Percentiles rank a stretch among this genome's conserved stretches.
These are phyloP conservation scores for Nothobranchius furzeri DNA, from an alignment of 2,113 vertebrate species.

Conservation along the genomic window DNA sequence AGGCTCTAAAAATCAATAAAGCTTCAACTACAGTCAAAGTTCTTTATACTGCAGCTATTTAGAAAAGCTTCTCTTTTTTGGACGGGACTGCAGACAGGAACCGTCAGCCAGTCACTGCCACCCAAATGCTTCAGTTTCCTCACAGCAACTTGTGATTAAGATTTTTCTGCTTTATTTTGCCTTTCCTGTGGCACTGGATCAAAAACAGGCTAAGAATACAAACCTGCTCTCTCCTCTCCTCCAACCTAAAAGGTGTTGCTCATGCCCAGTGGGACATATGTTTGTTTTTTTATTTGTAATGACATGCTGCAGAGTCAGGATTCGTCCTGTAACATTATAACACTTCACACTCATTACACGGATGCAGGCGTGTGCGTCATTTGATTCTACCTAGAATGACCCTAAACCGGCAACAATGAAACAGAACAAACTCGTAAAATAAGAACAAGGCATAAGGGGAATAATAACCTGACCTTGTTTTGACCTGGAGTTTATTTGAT, in stretches of 20 bases:
- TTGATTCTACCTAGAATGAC: not conserved
- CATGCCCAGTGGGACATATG: not conserved
- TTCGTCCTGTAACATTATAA: not conserved
- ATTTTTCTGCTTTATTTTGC: conserved; percentile 9
- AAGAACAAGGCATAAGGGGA: not conserved
- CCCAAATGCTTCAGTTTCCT: conserved; percentile 7
- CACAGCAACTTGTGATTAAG: conserved; percentile 8
- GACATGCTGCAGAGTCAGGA: not conserved
- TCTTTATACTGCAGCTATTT: not conserved
- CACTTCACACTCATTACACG: not conserved
- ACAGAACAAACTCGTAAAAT: not conserved
- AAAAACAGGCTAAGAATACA: conserved; percentile 2
- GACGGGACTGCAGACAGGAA: conserved; percentile 6
- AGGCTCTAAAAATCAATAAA: not conserved
- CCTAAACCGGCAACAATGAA: not conserved
- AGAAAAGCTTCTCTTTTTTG: conserved; percentile 18
- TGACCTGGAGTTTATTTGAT: not conserved
- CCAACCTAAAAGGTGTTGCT: conserved; percentile 4
- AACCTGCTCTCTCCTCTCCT: not conserved
- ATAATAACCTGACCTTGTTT: not conserved
- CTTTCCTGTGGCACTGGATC: conserved; percentile 11
- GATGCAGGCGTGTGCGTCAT: not conserved
- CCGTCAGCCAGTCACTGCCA: not conserved
- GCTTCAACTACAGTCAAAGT: not conserved
- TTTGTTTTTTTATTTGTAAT: conserved; percentile 1